Percentiles rank a stretch among this genome's conserved stretches.
phyloP scores from a whole-genome alignment of 2,888 invertebrate species.

The Bombylius discolor region DNA sequence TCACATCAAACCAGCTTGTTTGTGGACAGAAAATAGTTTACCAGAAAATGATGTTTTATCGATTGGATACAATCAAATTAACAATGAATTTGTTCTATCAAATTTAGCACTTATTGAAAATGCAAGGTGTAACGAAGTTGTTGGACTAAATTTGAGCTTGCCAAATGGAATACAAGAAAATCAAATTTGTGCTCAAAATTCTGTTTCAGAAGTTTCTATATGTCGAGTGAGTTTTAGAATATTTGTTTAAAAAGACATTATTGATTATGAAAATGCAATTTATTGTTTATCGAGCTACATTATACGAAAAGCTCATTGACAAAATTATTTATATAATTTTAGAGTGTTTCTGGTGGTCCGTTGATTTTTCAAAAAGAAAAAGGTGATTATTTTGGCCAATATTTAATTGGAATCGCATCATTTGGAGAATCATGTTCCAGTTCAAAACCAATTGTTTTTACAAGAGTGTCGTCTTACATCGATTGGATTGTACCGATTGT shows the following conservation, averaged over 20 bases:
- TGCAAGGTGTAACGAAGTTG: slow-evolving; percentile 18
- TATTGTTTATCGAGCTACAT: too few relatives aligned
- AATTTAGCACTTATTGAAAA: slow-evolving; percentile 28
- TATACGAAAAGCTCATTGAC: too few relatives aligned
- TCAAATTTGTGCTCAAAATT: slow-evolving; percentile 32
- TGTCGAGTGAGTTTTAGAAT: not conserved
- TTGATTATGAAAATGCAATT: too few relatives aligned
- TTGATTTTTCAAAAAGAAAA: not conserved
- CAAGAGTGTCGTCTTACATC: slow-evolving; percentile 28
- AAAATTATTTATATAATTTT: not conserved
- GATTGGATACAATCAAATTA: slow-evolving; percentile 47
- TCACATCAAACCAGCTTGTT: slow-evolving; percentile 43
- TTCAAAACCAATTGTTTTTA: slow-evolving; percentile 32
- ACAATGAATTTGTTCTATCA: slow-evolving; percentile 30
- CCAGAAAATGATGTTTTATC: slow-evolving; percentile 40
- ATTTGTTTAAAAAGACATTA: too few relatives aligned
- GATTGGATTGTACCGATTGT: slow-evolving; percentile 34
- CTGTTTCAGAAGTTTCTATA: not conserved
- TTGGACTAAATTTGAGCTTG: slow-evolving; percentile 15
- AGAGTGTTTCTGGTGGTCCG: slow-evolving; percentile 3
- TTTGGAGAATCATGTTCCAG: slow-evolving; percentile 34
- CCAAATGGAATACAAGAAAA: slow-evolving; percentile 25
- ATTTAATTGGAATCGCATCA: slow-evolving; percentile 27
- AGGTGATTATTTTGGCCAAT: not conserved
- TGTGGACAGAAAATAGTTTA: slow-evolving; percentile 35